These are phyloP conservation scores for Jacana jacana DNA, from an alignment of 2,113 vertebrate genomes.

Conservation along the genomic window DNA sequence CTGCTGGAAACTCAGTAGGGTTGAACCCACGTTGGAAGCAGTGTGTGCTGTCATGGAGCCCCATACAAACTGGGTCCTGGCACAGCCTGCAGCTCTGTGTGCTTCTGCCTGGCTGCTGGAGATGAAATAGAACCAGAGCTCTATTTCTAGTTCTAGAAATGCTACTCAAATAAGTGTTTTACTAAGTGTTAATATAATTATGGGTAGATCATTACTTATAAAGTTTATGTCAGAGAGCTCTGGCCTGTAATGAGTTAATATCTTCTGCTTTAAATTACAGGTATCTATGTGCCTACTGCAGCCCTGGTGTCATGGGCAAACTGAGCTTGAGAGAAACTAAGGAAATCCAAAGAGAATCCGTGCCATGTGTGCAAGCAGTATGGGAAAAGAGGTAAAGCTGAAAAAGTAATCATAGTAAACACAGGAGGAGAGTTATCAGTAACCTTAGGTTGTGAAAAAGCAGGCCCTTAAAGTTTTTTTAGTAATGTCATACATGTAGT, in stretches of 20 bases:
- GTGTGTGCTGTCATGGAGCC: fast-evolving
- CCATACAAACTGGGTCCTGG: not conserved
- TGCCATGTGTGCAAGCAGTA: not conserved
- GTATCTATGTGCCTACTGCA: not conserved
- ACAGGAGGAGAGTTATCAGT: not conserved
- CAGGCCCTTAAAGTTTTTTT: not conserved
- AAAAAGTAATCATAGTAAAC: not conserved
- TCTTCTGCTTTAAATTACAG: not conserved
- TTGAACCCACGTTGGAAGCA: not conserved
- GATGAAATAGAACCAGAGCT: not conserved
- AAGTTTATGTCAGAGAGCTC: not conserved
- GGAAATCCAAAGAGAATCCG: not conserved
- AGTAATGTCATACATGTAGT: not conserved
- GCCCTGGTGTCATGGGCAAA: not conserved
- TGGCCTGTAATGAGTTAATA: not conserved
- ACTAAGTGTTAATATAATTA: not conserved
- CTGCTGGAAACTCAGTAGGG: not conserved
- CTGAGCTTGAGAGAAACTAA: not conserved
- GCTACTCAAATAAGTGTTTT: not conserved
- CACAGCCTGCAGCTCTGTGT: fast-evolving
- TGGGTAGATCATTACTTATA: not conserved
- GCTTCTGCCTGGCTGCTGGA: not conserved
- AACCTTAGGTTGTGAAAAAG: not conserved
- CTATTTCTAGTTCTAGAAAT: too few species aligned
- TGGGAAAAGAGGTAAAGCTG: not conserved